Percentiles rank a stretch among this genome's conserved stretches.
phyloP scores from a whole-genome alignment of 2,888 invertebrate genomes.

The Acleris literana region DNA sequence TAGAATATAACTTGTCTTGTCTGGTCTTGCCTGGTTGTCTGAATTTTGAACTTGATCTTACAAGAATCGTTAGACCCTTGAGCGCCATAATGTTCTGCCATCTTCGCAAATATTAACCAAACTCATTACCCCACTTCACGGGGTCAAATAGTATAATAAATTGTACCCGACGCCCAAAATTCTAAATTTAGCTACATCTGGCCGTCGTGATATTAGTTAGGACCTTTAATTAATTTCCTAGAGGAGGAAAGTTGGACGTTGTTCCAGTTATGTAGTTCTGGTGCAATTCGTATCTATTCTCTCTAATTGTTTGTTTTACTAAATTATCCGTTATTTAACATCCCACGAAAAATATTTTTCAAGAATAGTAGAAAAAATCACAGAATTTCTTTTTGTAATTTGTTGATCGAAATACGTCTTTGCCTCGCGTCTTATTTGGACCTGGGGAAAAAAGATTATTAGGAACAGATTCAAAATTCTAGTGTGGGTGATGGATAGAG shows the following conservation, averaged over 20 bases:
- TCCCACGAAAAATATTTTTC: no score
- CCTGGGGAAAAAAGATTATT: no score
- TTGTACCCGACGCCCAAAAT: conserved; percentile 28
- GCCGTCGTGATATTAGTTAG: conserved; percentile 29
- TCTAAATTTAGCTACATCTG: conserved; percentile 36
- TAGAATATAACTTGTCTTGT: no score
- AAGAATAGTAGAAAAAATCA: no score
- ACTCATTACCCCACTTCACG: conserved; percentile 24
- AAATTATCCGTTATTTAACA: not conserved
- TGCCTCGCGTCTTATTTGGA: no score
- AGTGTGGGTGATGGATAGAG: no score
- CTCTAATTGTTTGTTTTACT: not conserved
- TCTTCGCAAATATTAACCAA: conserved; percentile 32
- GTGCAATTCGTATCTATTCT: not conserved
- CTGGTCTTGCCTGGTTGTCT: not conserved
- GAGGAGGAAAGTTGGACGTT: not conserved
- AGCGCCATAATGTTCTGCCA: conserved; percentile 22
- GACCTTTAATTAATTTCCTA: conserved; percentile 32
- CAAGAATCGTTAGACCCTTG: conserved; percentile 3
- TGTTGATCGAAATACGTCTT: no score
- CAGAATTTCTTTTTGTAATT: no score
- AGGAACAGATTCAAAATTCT: no score
- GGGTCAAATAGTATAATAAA: conserved; percentile 33
- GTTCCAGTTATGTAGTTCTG: not conserved
- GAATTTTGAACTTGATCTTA: not conserved